Percentiles rank a stretch among this genome's conserved stretches.
These are phyloP conservation scores for Grus americana DNA, from an alignment of 2,113 vertebrate species.

Conservation along the genomic window DNA sequence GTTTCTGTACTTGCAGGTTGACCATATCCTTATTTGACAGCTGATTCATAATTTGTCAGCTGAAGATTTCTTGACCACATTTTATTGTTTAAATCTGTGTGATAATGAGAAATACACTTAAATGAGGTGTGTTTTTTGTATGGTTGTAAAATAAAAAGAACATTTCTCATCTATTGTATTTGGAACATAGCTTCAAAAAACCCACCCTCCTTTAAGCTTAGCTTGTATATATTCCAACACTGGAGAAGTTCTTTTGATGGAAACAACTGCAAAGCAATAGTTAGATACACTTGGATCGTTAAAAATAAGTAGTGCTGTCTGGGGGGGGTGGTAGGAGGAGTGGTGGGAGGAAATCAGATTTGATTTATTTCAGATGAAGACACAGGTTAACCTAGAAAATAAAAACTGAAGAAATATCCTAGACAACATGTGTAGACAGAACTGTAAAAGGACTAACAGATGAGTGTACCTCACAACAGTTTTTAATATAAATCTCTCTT, in stretches of 20 bases:
- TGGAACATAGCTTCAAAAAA: neutral
- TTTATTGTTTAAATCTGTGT: neutral
- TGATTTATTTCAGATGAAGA: neutral
- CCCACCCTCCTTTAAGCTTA: neutral
- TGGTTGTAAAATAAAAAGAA: conserved; percentile 30
- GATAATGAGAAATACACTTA: neutral
- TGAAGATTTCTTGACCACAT: neutral
- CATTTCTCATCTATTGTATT: neutral
- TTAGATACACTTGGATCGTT: neutral
- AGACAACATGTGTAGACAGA: neutral
- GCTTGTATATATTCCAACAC: neutral
- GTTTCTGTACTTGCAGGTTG: neutral
- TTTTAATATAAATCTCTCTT: neutral
- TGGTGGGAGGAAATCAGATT: neutral
- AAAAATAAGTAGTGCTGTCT: neutral
- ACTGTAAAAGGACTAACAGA: neutral
- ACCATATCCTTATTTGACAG: neutral
- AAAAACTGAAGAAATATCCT: neutral
- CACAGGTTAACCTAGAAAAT: neutral
- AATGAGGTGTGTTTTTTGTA: neutral
- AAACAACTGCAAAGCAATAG: neutral
- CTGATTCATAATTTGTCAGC: neutral
- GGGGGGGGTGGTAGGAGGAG: neutral
- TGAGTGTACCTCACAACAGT: neutral
- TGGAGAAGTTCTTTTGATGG: neutral